A percentile compares a stretch with the other conserved stretches of the same genome.
Evolutionary conservation across 2,797 vertebrate species (phyloP).

Genomic region (Phrynocephalus vlangalii): DNA sequence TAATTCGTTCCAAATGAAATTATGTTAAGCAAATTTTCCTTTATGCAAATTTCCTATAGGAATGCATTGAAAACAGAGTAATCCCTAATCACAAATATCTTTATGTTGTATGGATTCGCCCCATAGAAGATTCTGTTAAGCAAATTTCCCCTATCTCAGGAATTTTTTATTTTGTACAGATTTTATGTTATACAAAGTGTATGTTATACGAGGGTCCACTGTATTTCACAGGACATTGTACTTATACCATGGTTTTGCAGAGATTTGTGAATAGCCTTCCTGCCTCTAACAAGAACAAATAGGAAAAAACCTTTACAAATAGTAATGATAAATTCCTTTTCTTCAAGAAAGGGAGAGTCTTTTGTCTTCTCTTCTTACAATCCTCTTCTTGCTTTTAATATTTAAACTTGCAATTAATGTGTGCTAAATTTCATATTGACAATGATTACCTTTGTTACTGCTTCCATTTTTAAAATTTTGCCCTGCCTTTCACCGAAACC

Average conservation of each 20-base stretch:
- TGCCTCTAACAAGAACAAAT: constrained; percentile 37
- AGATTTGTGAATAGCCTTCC: constrained; percentile 37
- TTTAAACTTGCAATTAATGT: background rate
- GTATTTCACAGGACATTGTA: background rate
- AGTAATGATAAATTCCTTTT: constrained; percentile 4
- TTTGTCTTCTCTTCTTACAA: constrained; percentile 21
- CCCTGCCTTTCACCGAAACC: constrained; percentile 30
- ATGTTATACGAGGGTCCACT: too few species aligned
- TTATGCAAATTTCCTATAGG: too few species aligned
- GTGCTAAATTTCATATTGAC: background rate
- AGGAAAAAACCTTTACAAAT: background rate
- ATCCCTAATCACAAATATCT: too few species aligned
- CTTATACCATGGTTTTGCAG: background rate
- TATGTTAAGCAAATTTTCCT: too few species aligned
- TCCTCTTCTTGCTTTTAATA: constrained; percentile 12
- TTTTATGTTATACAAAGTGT: too few species aligned
- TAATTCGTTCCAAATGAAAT: too few species aligned
- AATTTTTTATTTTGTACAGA: too few species aligned
- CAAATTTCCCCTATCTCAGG: too few species aligned
- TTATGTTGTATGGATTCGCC: too few species aligned
- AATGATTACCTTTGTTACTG: background rate
- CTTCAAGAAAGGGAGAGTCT: background rate
- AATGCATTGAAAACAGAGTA: too few species aligned
- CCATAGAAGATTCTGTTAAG: too few species aligned
- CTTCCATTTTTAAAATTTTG: fast-evolving